Percentiles rank a stretch among this genome's conserved stretches.
Conservation (phyloP, 2,888 invertebrate species). For the Salpingus planirostris region DNA sequence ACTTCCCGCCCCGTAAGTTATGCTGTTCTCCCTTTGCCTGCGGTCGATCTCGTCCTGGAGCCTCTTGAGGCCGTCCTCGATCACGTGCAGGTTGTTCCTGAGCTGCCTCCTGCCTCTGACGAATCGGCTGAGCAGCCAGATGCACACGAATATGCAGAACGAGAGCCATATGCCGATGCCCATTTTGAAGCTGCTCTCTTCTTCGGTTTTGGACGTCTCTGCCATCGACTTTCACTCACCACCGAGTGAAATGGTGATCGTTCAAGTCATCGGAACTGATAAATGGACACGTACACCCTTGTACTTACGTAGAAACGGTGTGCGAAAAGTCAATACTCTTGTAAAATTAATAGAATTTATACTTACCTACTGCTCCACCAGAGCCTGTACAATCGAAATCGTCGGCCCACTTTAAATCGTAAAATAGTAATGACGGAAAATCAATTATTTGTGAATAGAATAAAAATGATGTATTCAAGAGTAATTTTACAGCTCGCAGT, state of each 20-base stretch:
- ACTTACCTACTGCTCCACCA: no score
- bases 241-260: no score
- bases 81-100: constrained; percentile 32
- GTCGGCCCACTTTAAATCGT: no score
- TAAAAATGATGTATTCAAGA: no score
- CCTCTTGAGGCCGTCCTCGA: constrained; percentile 34
- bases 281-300: no score
- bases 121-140: constrained; percentile 32
- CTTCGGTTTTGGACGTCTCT: constrained; percentile 3
- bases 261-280: neutral
- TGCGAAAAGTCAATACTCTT: constrained; percentile 11
- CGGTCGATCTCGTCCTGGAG: constrained; percentile 33
- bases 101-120: constrained; percentile 30
- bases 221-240: no score
- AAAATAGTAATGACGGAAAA: no score
- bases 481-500: no score
- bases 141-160: constrained; percentile 28
- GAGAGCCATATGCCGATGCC: constrained; percentile 28
- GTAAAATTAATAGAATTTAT: constrained; percentile 14
- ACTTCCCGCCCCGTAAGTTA: constrained; percentile 18
- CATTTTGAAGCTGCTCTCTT: constrained; percentile 14
- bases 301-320: constrained; percentile 5
- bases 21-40: constrained; percentile 23
- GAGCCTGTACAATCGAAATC: no score
- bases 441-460: no score